Base-by-base conservation (phyloP, 2,888 invertebrate genomes). In the Stenurella melanura region DNA sequence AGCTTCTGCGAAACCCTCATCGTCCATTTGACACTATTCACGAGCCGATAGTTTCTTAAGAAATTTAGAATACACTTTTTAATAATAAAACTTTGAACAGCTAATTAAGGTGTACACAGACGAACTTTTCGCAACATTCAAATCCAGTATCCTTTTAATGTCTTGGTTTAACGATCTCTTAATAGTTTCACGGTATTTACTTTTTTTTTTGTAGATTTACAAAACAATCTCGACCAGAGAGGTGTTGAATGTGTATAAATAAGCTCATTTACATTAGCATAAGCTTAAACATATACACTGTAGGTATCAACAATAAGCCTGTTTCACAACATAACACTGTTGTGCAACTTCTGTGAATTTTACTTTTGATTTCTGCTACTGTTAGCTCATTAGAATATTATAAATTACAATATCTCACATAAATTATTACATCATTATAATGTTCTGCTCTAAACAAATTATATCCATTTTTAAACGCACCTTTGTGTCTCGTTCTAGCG, bases 341-440 rank as follows among this genome's bases (percentile, higher is more conserved):
- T 54, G 56, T 21, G 56, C 21, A 67, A 67, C 56, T 15, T 54
- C 21, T 54, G 54, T 67, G 56, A 67, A 56, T 67, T 67, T 19
- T 34, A 42, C 64, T 64, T 64, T 56, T 50, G 67, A 26, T 67
- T 21, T 67, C 50, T 26, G 54, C 67, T 67, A 67, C 67, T 54
- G 67, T 54, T 26, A 17, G 30, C 67, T 67, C 56, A 67, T 67
- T 67, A 26, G 56, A 67, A 67, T 67, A 67, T 54, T 56, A 26
- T n/a, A 56, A 67, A 56, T 67, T 67, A 67, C 19, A 54, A 67
- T 67, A 67, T 17, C 67, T n/a, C 54, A 67, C 50, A 67, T 54
- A 56, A 50, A 42, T 64, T 38, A 64, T 64, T 64, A 30, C 64
- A 42, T 64, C 67, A 67, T 67, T 21, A 67, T 42, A 21, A 21